Evolutionary conservation across 2,113 vertebrate genomes (phyloP), one percentile per base, ranked within the genome.

Genomic region (Emydocephalus ijimae): DNA sequence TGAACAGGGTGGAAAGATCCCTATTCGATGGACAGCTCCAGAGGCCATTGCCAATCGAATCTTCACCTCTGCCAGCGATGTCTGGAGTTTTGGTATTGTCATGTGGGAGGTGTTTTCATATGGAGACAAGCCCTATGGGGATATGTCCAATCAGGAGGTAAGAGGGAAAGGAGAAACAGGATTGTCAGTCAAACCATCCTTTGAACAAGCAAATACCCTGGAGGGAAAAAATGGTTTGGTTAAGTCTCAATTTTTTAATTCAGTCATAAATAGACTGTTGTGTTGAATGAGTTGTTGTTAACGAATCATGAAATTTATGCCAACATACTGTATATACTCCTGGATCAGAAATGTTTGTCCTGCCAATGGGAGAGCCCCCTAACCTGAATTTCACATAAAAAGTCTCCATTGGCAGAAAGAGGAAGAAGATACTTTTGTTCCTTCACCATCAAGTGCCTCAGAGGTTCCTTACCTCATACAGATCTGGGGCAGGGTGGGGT

Each of bases 91-190:
- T 89, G 98, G 98, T 59, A 97, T 98, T 0, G 98, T 98, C 88
- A 98, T 97, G 97, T 98, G 98, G 98, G 98, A 98, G 91, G 97
- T 98, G 95, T 94, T 98, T 21, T 98, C 98, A 23, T 98, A 98
- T 90, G 98, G 98, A 85, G 98, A 98, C 96, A 98, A 98, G 91
- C 98, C 98, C 0, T 98, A 98, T 0, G 98, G 98, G n/a, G 95
- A 97, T 48, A 98, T 98, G 98, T 97, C 93, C 94, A 98, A 98
- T 91, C 98, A 98, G 94, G 97, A 98, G 98, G 98, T 98, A 93
- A 97, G n/a, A 85, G 6, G 39, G 56, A 14, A 57, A 85, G 5
- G 29, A 26, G 39, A 88, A 29, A 15, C 6, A 26, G 21, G 10
- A 14, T 10, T 8, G 12, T 39, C 18, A 59, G 26, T 15, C 26